These are phyloP conservation scores for Scalopus aquaticus DNA, from an alignment of 2,113 vertebrate species.

Conservation along the genomic window DNA sequence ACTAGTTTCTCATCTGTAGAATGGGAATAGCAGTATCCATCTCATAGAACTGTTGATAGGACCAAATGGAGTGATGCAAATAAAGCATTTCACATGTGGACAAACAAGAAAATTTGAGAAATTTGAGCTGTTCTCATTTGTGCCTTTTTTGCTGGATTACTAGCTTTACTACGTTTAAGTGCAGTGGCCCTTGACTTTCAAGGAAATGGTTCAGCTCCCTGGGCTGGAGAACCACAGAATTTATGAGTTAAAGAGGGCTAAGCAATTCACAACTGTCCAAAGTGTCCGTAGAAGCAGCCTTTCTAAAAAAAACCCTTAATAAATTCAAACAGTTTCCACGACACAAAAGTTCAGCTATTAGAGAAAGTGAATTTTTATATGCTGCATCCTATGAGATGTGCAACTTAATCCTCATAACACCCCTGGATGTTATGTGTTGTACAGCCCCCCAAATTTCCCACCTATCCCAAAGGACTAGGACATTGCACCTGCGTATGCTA, in stretches of 20 bases:
- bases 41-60: neutral
- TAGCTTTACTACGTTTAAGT: neutral
- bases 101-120: neutral
- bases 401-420: accelerated
- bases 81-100: neutral
- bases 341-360: neutral
- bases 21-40: neutral
- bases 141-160: too few species aligned
- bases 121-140: neutral
- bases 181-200: neutral
- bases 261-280: neutral
- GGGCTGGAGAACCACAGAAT: neutral
- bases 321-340: neutral
- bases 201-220: neutral
- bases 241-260: neutral
- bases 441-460: neutral
- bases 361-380: neutral
- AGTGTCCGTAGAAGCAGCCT: neutral
- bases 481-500: neutral
- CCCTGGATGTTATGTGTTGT: too few species aligned
- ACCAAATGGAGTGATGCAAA: neutral
- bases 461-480: neutral
- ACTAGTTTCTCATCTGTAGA: neutral
- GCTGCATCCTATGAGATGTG: neutral
- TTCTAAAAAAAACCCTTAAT: neutral